Evolutionary conservation across 1,140 invertebrate species (phyloP).

Genomic region (Drosophila pallidifrons): DNA sequence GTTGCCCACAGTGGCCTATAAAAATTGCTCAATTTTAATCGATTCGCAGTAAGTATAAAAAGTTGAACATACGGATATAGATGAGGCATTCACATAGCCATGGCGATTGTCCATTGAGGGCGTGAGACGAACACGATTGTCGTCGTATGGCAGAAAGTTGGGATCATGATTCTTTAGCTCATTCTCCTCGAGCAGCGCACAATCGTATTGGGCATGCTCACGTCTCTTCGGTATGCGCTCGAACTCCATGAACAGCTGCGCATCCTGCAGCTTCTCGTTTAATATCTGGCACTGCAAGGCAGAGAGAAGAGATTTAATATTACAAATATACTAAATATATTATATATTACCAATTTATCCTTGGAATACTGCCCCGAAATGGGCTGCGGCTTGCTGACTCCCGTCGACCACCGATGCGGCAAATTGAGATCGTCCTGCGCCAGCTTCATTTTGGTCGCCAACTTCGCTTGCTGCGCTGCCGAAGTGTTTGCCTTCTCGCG

Average conservation of each 20-base stretch:
- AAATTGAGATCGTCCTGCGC: conserved; percentile 85
- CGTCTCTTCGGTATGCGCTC: conserved; percentile 94
- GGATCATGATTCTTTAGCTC: conserved; percentile 86
- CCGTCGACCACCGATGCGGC: conserved; percentile 89
- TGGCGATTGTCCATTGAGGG: conserved; percentile 92
- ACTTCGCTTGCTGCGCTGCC: conserved; percentile 72
- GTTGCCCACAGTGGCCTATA: conserved; percentile 90
- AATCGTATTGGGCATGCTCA: conserved; percentile 85
- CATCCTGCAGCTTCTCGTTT: conserved; percentile 92
- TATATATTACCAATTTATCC: conserved; percentile 88
- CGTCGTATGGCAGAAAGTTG: conserved; percentile 94
- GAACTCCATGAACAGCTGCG: conserved; percentile 94
- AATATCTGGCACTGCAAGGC: conserved; percentile 90
- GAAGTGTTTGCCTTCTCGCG: conserved; percentile 85
- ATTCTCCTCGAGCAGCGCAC: conserved; percentile 81
- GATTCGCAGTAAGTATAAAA: not conserved
- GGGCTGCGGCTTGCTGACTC: conserved; percentile 88
- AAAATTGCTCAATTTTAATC: not conserved
- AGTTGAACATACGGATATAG: conserved; percentile 89
- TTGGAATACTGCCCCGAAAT: conserved; percentile 90
- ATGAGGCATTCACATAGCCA: conserved; percentile 96
- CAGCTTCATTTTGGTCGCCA: conserved; percentile 85
- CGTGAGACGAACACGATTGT: conserved; percentile 92
- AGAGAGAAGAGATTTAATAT: not conserved
- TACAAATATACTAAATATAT: not conserved